phyloP scores from a whole-genome alignment of 2,797 vertebrate genomes.

The Lepilemur septentrionalis region DNA sequence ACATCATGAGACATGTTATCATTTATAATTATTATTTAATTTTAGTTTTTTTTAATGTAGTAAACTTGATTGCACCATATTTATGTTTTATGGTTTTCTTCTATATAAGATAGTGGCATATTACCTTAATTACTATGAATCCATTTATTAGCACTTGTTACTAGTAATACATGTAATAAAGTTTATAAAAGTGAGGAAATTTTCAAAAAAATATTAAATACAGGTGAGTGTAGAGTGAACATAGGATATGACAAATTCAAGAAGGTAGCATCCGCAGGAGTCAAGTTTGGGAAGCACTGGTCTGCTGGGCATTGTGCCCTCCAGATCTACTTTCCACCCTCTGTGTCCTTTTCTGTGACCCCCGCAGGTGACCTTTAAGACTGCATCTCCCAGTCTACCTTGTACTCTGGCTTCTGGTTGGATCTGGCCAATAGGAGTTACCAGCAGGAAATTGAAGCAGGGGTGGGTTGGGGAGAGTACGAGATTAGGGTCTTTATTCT shows the following conservation, averaged over 20 bases:
- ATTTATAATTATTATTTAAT: background rate
- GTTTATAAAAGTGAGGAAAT: background rate
- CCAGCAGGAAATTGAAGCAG: background rate
- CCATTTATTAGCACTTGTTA: background rate
- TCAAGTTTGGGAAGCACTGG: background rate
- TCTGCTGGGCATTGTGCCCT: background rate
- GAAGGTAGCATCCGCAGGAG: background rate
- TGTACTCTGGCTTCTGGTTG: background rate
- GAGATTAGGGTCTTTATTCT: background rate
- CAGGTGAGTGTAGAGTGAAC: background rate
- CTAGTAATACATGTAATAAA: background rate
- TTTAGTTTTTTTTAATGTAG: background rate
- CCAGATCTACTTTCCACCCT: background rate
- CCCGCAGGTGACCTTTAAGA: background rate
- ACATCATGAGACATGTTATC: background rate
- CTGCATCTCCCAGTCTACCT: background rate
- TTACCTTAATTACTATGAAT: background rate
- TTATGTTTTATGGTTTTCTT: background rate
- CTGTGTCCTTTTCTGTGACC: background rate
- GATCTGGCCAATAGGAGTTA: background rate
- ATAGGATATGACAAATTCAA: background rate
- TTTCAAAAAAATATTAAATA: background rate
- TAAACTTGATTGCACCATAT: background rate
- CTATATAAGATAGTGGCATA: background rate
- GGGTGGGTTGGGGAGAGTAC: background rate